Base-by-base conservation (phyloP, 2,797 vertebrate species). In the Simalia tracyae region DNA sequence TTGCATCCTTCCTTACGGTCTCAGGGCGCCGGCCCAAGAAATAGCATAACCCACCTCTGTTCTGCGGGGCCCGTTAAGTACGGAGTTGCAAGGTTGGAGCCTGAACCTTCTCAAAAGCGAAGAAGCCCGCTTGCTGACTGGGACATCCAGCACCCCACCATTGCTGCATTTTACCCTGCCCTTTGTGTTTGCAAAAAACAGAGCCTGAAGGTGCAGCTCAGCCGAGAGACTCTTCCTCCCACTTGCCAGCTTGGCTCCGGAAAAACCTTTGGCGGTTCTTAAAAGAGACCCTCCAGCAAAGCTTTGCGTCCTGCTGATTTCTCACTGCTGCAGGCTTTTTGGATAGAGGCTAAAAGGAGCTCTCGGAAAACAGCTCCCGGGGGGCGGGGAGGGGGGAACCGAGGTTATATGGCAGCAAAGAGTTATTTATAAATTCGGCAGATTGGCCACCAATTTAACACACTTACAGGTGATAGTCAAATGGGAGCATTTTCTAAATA, bases 271-370 rank as follows among this genome's bases (percentile, higher is more conserved):
- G 42, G 24, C 56, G 10, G 15, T 31, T 76, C 72, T 66, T 15
- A 0, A 91, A 89, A 85, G 64, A 85, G 86, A 64, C 66, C 17
- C 11, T 91, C 24, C 8, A 86, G 89, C 66, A 11, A 60, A 59
- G 11, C 46, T 91, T 10, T 94, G 63, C 93, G 5, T 89, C 68
- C 89, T 88, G 86, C 88, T 93, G 63, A 26, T 88, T 92, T 94
- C 60, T 88, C 84, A 81, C 61, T 28, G 93, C 68, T 76, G 84
- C 50, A 24, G n/a, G 84, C 87, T 91, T 36, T 61, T 54, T 50
- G 10, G 66, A 5, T 66, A 15, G 19, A 72, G 87, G 64, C 87
- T 54, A 68, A 93, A 93, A 63, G 89, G 60, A 76, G 54, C 26
- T 7, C 17, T 92, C 72, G 84, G 28, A 89, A 66, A 68, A 84